Evolutionary conservation across 2,113 vertebrate species (phyloP).

Genomic region (Myrmecophaga tridactyla): DNA sequence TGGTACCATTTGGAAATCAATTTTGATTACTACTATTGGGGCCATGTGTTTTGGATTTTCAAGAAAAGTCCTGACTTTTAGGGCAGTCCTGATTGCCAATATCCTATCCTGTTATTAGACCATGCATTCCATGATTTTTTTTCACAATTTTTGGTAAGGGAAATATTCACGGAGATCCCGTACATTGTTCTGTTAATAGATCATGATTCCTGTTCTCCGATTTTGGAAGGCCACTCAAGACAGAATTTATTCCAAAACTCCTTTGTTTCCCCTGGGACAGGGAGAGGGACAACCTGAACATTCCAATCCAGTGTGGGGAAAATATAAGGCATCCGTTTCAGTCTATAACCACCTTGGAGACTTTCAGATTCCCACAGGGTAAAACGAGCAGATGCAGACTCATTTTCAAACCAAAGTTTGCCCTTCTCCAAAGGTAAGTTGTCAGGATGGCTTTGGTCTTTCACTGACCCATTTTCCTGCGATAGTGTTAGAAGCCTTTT

Average conservation of each 20-base stretch:
- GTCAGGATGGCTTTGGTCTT: slow-evolving; percentile 42
- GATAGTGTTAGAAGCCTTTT: slow-evolving; percentile 13
- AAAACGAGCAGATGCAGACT: background rate
- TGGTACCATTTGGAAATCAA: slow-evolving; percentile 32
- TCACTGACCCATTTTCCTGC: slow-evolving; percentile 40
- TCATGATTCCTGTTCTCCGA: background rate
- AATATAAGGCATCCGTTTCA: slow-evolving; percentile 17
- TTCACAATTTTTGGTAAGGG: slow-evolving; percentile 43
- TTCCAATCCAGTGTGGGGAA: background rate
- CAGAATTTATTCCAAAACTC: background rate
- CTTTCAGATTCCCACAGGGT: background rate
- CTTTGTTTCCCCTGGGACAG: background rate
- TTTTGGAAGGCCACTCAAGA: background rate
- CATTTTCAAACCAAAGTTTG: slow-evolving; percentile 12
- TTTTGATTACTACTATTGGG: background rate
- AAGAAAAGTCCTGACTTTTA: slow-evolving; percentile 54
- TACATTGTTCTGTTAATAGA: slow-evolving; percentile 37
- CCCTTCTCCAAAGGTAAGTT: slow-evolving; percentile 16
- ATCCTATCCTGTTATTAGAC: slow-evolving; percentile 61
- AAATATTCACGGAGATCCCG: slow-evolving; percentile 28
- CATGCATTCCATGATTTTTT: slow-evolving; percentile 54
- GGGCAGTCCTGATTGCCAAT: slow-evolving; percentile 58
- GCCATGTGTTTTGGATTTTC: slow-evolving; percentile 65
- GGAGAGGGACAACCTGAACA: background rate
- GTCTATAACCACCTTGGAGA: slow-evolving; percentile 1